A percentile compares a stretch with the other conserved stretches of the same genome.
Evolutionary conservation across 2,797 vertebrate genomes (phyloP).

Genomic region (Mormyrops boulengeri): DNA sequence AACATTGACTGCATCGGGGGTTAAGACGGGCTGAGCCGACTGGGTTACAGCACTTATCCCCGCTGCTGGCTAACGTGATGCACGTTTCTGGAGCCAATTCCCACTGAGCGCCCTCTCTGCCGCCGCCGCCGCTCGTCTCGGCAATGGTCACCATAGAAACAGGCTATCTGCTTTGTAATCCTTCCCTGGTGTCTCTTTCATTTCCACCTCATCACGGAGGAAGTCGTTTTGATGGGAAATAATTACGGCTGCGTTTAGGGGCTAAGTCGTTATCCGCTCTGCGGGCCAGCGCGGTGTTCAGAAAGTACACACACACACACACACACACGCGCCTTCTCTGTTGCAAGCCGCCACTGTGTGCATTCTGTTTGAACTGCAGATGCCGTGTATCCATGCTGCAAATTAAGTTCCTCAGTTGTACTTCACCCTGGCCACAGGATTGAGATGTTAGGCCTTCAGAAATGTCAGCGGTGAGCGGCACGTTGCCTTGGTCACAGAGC

Average conservation of each 20-base stretch:
- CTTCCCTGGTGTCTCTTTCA: neutral
- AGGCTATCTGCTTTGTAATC: slow-evolving; percentile 5
- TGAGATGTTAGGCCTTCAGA: neutral
- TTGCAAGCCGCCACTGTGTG: neutral
- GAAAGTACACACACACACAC: slow-evolving; percentile 41
- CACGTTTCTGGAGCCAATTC: neutral
- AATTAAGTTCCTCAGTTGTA: slow-evolving; percentile 26
- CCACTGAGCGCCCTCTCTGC: neutral
- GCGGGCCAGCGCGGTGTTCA: slow-evolving; percentile 19
- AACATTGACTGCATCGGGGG: neutral
- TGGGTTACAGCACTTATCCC: neutral
- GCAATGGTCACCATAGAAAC: slow-evolving; percentile 23
- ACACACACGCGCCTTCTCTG: slow-evolving; percentile 36
- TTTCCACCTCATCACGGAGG: slow-evolving; percentile 20
- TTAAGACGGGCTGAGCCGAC: neutral
- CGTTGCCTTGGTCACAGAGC: neutral
- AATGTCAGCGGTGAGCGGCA: neutral
- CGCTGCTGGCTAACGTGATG: neutral
- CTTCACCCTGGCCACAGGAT: neutral
- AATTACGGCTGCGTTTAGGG: slow-evolving; percentile 37
- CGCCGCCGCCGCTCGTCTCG: slow-evolving; percentile 1
- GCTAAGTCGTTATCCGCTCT: slow-evolving; percentile 52
- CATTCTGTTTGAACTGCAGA: slow-evolving; percentile 50
- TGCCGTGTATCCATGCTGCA: slow-evolving; percentile 20
- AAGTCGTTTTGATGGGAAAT: slow-evolving; percentile 22